These are phyloP conservation scores for Platypus cylindrus DNA, from an alignment of 2,888 invertebrate species.

Conservation along the genomic window DNA sequence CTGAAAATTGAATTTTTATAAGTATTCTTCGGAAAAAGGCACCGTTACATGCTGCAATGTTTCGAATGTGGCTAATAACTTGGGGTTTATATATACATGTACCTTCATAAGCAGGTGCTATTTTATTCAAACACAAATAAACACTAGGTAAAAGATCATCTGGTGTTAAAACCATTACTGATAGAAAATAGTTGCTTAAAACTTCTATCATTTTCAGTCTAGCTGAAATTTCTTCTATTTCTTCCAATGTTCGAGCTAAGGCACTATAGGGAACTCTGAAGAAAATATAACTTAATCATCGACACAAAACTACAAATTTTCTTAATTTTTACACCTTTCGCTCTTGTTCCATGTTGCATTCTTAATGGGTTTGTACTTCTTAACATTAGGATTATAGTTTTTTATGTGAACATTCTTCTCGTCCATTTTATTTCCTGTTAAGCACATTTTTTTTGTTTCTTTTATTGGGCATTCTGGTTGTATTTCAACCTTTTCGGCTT, in stretches of 20 bases:
- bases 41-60: too few relatives aligned
- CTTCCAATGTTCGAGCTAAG: conserved; percentile 76
- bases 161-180: conserved; percentile 78
- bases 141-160: conserved; percentile 83
- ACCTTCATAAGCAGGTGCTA: conserved; percentile 94
- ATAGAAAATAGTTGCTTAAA: conserved; percentile 81
- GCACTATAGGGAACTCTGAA: conserved; percentile 85
- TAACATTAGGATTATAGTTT: conserved; percentile 57
- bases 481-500: background rate
- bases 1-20: conserved; percentile 26
- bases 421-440: conserved; percentile 3
- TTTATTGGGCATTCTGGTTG: background rate
- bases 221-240: conserved; percentile 74
- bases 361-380: conserved; percentile 68
- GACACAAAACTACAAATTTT: background rate
- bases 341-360: conserved; percentile 70
- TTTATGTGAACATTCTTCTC: conserved; percentile 7
- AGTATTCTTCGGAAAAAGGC: too few relatives aligned
- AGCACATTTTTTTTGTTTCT: conserved; percentile 31
- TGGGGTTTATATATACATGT: conserved; percentile 3
- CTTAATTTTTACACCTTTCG: conserved; percentile 41
- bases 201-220: conserved; percentile 87
- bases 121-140: conserved; percentile 89
- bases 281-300: background rate
- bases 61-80: too few relatives aligned